phyloP scores from a whole-genome alignment of 2,888 invertebrate species.

The Eupsilia transversa region DNA sequence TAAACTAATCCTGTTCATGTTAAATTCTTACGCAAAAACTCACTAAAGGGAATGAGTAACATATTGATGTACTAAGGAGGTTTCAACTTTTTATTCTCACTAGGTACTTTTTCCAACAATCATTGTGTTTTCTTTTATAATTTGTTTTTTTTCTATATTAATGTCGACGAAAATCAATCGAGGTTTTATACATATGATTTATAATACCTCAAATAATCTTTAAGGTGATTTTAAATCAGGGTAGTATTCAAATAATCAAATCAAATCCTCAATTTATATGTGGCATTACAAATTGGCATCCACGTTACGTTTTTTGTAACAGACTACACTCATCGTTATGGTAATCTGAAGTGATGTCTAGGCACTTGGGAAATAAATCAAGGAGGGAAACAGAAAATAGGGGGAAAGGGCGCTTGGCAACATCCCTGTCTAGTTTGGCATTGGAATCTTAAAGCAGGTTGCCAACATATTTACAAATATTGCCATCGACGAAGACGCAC shows the following conservation, averaged over 20 bases:
- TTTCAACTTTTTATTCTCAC: not conserved
- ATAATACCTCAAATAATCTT: not conserved
- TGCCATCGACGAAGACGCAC: too few relatives aligned
- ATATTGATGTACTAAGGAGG: not conserved
- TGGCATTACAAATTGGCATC: not conserved
- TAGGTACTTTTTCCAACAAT: not conserved
- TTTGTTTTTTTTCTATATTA: too few relatives aligned
- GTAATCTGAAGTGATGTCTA: slow-evolving; percentile 35
- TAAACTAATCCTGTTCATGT: not conserved
- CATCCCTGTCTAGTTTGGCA: not conserved
- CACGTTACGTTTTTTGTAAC: not conserved
- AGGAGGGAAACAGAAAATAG: not conserved
- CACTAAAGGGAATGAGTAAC: not conserved
- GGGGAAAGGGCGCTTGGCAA: not conserved
- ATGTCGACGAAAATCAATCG: not conserved
- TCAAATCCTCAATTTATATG: not conserved
- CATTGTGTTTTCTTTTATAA: too few relatives aligned
- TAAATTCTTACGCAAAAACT: not conserved
- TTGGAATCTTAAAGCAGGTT: not conserved
- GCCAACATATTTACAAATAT: not conserved
- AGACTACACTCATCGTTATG: slow-evolving; percentile 4
- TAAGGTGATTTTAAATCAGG: too few relatives aligned
- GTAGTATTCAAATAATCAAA: not conserved
- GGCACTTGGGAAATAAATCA: slow-evolving; percentile 9
- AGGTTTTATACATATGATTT: not conserved